Evolutionary conservation across 1,140 invertebrate genomes (phyloP), one percentile per base, ranked within the genome.

Genomic region (Caenorhabditis brenneri): DNA sequence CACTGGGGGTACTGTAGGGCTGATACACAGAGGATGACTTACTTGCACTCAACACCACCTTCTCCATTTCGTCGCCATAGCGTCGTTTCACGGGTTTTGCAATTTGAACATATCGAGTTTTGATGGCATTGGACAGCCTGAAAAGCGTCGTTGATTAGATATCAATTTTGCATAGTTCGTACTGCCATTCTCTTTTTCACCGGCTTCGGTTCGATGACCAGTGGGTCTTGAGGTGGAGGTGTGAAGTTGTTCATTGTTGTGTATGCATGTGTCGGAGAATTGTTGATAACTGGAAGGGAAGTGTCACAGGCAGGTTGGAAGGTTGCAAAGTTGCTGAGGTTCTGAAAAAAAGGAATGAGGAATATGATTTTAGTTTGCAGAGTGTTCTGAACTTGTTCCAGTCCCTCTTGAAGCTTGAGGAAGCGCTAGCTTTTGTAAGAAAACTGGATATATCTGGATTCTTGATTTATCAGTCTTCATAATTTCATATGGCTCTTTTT

Each of bases 31-130:
- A 19, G 15, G 27, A 39, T 16, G 29, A 87, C 86, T 82, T 46
- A 87, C 86, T 98, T 98, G 93, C 96, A 98, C 74, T 97, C 96
- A 22, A 96, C 95, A 91, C 97, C 96, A 48, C 96, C 96, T 90
- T 96, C 96, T 91, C 96, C 95, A 92, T 97, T 97, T 88, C 96
- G 93, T 89, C 96, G 80, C 88, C 88, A 88, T 60, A 88, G 51
- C 42, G 88, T 87, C 19, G 88, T 88, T 31, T 87, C 81, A 9
- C 49, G 74, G 15, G 88, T 89, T 29, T 69, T 80, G 65, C 88
- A 88, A 42, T 89, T 89, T 2, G 88, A 79, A 81, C 88, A 88
- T 31, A 85, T 58, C 6, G 87, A 87, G 48, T 87, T 88, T 24
- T 53, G 42, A 53, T 87, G 87, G 53, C 87, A 87, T 12, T 55